Base-by-base conservation (phyloP, 2,113 vertebrate genomes). In the Porphyrio hochstetteri region DNA sequence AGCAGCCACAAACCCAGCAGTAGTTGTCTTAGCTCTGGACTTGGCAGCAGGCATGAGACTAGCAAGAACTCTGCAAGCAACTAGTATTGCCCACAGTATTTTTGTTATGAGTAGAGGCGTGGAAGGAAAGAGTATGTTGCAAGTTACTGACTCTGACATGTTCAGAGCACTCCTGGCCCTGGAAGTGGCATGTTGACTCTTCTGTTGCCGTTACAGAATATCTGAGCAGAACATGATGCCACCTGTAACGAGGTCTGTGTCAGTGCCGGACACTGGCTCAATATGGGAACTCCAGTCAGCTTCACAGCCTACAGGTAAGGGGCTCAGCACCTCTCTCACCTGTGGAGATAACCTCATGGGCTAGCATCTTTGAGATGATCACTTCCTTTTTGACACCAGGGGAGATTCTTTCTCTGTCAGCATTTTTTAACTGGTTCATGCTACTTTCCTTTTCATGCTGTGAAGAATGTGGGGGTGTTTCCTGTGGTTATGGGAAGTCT, bases 221-320 rank as follows among this genome's bases (percentile, higher is more conserved):
- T 98, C 99, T 57, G 99, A 99, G 87, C 98, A 98, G 96, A 99
- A 98, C 95, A 98, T 98, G 97, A 98, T 99, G 97, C 98, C 99
- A 53, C 98, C 99, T 68, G 99, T 99, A 84, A 98, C 99, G 53
- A 98, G 99, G 44, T 98, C 99, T 95, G 97, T 99, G 96, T 98
- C 99, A 46, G 99, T 99, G 95, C 98, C 99, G 93, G 99, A 99
- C 94, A 98, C 98, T 76, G 98, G 98, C 91, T 99, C 99, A 87
- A 98, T 99, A 93, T 99, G 99, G 99, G 99, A 99, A 96, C 99
- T 99, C 96, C 99, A 99, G 94, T 98, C 99, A 90, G 97, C 99
- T 67, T 98, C 99, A 92, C 99, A 99, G 82, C 98, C 98, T 56
- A 97, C 98, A 96, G 98, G 98, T 98, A 98, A 96, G 94, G 75